A percentile compares a stretch with the other conserved stretches of the same genome.
phyloP scores from a whole-genome alignment of 2,797 vertebrate genomes.

The Ataeniobius toweri region DNA sequence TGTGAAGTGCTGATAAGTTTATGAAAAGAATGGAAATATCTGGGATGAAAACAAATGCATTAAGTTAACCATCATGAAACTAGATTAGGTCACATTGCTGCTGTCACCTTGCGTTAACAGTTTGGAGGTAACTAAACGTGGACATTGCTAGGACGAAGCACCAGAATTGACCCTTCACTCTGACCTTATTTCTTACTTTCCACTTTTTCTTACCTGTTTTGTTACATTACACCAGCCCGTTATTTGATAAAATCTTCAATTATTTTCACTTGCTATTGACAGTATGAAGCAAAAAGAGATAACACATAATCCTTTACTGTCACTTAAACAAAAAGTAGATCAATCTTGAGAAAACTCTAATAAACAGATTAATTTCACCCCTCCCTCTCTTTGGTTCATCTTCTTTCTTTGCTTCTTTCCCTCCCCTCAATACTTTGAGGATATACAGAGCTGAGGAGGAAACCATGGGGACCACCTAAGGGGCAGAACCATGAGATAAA shows the following conservation, averaged over 20 bases:
- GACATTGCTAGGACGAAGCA: too few species aligned
- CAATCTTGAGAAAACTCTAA: not conserved
- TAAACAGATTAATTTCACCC: not conserved
- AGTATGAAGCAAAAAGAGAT: not conserved
- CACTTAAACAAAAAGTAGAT: not conserved
- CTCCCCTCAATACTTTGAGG: not conserved
- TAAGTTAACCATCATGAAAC: not conserved
- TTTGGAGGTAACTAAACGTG: too few species aligned
- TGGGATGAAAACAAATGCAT: not conserved
- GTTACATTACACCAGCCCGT: too few species aligned
- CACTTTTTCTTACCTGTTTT: not conserved
- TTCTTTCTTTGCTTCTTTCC: not conserved
- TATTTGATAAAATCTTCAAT: not conserved
- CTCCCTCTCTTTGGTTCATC: not conserved
- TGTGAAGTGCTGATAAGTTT: not conserved
- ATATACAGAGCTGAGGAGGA: not conserved
- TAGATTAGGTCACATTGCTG: not conserved
- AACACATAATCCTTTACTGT: not conserved
- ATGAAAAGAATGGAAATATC: not conserved
- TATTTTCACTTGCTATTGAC: not conserved
- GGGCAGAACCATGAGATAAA: constrained; percentile 48
- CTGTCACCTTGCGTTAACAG: not conserved
- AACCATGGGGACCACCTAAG: constrained; percentile 59
- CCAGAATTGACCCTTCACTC: not conserved
- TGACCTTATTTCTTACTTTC: not conserved